phyloP scores from a whole-genome alignment of 2,113 vertebrate genomes.

The Ptilonorhynchus violaceus region DNA sequence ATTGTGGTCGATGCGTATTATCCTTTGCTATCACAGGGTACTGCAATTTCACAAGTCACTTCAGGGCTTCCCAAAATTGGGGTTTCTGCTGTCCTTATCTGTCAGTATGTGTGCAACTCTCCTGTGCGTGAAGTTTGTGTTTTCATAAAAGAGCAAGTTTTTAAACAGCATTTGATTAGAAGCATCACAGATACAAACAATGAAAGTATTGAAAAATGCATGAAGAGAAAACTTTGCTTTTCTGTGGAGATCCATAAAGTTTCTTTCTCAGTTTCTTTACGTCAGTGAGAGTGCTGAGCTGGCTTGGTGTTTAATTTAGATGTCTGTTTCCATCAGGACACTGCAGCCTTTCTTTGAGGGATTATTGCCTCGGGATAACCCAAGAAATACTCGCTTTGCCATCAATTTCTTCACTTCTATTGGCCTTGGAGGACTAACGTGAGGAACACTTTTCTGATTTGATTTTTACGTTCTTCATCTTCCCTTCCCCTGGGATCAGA shows the following conservation, averaged over 20 bases:
- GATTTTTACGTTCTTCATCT: neutral
- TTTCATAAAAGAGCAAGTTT: neutral
- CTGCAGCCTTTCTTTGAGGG: slow-evolving; percentile 94
- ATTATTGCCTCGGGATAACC: slow-evolving; percentile 94
- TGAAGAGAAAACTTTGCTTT: neutral
- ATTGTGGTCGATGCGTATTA: neutral
- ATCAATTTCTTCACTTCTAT: slow-evolving; percentile 99
- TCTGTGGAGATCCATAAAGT: neutral
- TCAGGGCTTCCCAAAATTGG: neutral
- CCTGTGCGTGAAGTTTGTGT: neutral
- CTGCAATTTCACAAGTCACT: neutral
- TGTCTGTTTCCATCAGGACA: slow-evolving; percentile 78
- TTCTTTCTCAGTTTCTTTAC: neutral
- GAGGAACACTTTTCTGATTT: slow-evolving; percentile 58
- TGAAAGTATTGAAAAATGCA: neutral
- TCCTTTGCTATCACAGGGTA: neutral
- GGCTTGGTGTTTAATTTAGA: neutral
- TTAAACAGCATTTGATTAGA: neutral
- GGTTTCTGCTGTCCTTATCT: neutral
- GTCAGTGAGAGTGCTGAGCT: neutral
- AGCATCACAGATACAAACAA: neutral
- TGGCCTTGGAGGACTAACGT: slow-evolving; percentile 96
- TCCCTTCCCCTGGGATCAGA: rapidly evolving
- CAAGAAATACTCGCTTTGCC: slow-evolving; percentile 96
- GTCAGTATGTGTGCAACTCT: neutral